Evolutionary conservation across 2,888 invertebrate genomes (phyloP), one percentile per base, ranked within the genome.

Genomic region (Germaria angustata): DNA sequence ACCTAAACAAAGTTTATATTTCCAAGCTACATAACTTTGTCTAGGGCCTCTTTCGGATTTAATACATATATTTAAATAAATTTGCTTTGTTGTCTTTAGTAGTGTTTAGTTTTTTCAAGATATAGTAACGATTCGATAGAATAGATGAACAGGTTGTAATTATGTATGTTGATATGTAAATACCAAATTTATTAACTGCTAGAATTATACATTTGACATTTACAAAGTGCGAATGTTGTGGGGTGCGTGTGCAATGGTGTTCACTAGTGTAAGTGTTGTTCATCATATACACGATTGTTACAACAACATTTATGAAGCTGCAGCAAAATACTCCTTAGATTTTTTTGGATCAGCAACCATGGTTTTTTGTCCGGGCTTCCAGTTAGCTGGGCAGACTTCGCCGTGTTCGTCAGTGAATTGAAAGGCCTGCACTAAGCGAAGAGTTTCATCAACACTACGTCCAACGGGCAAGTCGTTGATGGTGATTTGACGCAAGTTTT

Each of bases 401-500:
- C 98, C 98, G 89, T 97, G 94, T 89, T 95, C 95, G 91, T 99
- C 99, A 7, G 98, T 98, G 92, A 94, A 98, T 92, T 99, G 97
- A 95, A 99, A 98, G 66, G 99, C 99, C 90, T 99, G 98, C 11
- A 99, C 97, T 84, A 99, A 92, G 77, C 99, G 94, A 49, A 99
- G 92, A 2, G 97, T 97, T 92, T 99, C 99, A 86, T 98, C 98
- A 0, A 99, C 98, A 1, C 82, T 93, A 92, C 96, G 93, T 77
- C 99, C 99, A 2, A 99, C 99, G 0, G 99, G 99, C 89, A 99
- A 93, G 92, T 99, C 99, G 91, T 99, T 99, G 89, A 99, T 93
- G 83, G 99, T 99, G 88, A 98, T 94, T 92, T 99, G 99, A 1
- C 99, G 94, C 84, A 99, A 93, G 87, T 94, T 95, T 90, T 97